Conservation (phyloP, 2,113 vertebrate species). For the Muntiacus muntjak region DNA sequence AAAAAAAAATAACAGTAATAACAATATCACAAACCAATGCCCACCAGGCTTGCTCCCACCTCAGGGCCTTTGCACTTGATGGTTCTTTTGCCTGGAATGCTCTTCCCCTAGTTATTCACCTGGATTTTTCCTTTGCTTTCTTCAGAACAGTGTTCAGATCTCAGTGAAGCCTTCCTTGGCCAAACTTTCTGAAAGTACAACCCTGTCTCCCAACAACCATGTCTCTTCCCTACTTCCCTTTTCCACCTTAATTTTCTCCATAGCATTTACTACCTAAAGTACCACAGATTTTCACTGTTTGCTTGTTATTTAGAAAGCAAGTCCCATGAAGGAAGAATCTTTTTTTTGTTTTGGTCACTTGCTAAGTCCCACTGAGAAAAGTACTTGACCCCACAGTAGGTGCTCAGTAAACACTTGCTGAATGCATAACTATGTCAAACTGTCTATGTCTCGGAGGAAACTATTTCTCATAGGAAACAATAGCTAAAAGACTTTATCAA, state of each 20-base stretch:
- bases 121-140: background rate
- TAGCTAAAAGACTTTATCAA: background rate
- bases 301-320: background rate
- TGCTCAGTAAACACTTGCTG: background rate
- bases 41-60: background rate
- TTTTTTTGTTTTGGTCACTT: background rate
- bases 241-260: background rate
- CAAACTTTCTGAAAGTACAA: background rate
- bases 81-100: background rate
- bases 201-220: background rate
- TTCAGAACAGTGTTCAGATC: background rate
- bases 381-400: background rate
- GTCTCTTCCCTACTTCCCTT: background rate
- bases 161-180: background rate
- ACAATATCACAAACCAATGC: background rate
- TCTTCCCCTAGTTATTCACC: background rate
- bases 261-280: background rate
- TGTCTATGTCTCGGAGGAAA: background rate
- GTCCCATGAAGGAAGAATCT: background rate
- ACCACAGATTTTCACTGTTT: background rate
- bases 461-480: background rate
- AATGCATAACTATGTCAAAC: background rate
- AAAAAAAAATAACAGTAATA: background rate
- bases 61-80: background rate
- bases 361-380: background rate